Base-by-base conservation (phyloP, 2,888 invertebrate species). In the Mactromeris polynyma region DNA sequence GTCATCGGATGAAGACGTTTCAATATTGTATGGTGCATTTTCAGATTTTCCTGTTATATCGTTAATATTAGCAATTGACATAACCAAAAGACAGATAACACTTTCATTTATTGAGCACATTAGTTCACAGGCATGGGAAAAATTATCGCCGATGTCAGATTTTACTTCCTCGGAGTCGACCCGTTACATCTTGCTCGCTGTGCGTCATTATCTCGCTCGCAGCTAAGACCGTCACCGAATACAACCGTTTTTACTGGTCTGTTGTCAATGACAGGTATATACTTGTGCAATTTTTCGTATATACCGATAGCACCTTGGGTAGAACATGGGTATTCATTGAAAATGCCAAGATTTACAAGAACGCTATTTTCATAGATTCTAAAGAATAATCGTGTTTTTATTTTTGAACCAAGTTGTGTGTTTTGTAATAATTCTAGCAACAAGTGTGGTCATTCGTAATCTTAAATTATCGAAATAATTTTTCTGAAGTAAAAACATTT, bases 121-220 rank as follows among this genome's bases (percentile, higher is more conserved):
- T 7, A 92, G 36, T 79, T 91, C 91, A 88, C 89, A 91, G 0
- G 90, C 90, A 89, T 93, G 88, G 19, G 85, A 87, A 83, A 91
- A 93, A 33, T 89, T 89, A 64, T 91, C 90, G 9, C 78, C 54
- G 17, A 91, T 81, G 69, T 90, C 90, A 17, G 85, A 51, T 51
- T 92, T 91, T 0, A 92, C 92, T 58, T 83, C 77, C n/a, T 89
- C n/a, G 84, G 80, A 90, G 81, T 83, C 7, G 91, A 69, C 4
- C 90, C 88, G 64, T 89, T 90, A 19, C 69, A 21, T 38, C 87
- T 19, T 14, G 91, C 87, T n/a, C 69, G 82, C 6, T 90, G 88
- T 6, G 93, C 91, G 86, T 90, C 87, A 81, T 89, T 89, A 1
- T 69, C 83, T 3, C 87, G 54, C 51, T 89, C 87, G n/a, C 89